Evolutionary conservation across 2,113 vertebrate genomes (phyloP).

Genomic region (Indicator maculatus): DNA sequence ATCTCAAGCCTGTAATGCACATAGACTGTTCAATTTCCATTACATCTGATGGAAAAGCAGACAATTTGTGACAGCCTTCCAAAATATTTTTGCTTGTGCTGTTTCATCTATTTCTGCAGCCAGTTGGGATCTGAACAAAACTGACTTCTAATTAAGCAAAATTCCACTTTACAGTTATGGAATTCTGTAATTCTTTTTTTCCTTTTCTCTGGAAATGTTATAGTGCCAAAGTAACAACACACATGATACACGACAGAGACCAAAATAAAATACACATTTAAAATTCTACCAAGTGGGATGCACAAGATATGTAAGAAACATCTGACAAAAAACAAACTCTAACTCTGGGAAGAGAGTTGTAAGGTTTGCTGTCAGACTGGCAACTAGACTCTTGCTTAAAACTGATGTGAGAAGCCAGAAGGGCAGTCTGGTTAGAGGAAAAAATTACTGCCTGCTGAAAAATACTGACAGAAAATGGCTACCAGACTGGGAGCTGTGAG

Average conservation of each 20-base stretch:
- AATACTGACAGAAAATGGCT: background rate
- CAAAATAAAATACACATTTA: constrained; percentile 44
- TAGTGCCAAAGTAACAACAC: background rate
- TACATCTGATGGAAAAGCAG: background rate
- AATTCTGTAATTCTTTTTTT: background rate
- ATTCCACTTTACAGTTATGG: background rate
- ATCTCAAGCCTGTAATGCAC: background rate
- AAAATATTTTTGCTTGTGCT: background rate
- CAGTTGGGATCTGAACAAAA: background rate
- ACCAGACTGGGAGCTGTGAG: background rate
- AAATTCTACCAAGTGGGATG: background rate
- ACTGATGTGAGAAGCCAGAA: background rate
- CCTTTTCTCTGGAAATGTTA: constrained; percentile 15
- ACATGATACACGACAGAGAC: background rate
- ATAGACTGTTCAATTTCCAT: background rate
- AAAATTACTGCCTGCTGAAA: background rate
- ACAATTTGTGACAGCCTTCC: background rate
- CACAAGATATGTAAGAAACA: constrained; percentile 4
- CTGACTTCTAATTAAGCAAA: constrained; percentile 42
- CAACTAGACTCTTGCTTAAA: background rate
- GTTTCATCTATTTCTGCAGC: background rate
- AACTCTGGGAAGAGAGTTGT: constrained; percentile 11
- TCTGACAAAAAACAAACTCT: background rate
- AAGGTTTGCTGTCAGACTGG: constrained; percentile 15
- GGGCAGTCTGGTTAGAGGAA: background rate